A percentile compares a stretch with the other conserved stretches of the same genome.
These are phyloP conservation scores for Poecilia wingei DNA, from an alignment of 2,797 vertebrate species.

Conservation along the genomic window DNA sequence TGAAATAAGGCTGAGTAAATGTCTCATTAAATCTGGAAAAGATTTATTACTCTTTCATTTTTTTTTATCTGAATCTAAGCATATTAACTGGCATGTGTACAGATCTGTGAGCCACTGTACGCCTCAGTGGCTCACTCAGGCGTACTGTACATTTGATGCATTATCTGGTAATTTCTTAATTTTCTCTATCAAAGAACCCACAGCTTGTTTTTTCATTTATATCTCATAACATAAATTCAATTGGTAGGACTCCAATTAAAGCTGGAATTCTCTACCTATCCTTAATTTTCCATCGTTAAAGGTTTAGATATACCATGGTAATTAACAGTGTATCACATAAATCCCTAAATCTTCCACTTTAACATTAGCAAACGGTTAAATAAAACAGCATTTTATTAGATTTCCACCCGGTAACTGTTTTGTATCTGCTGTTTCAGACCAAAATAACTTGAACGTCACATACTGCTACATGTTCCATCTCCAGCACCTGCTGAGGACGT, in stretches of 20 bases:
- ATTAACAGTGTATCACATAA: not conserved
- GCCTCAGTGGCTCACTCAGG: not conserved
- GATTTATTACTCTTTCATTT: not conserved
- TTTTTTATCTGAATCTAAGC: not conserved
- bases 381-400: not conserved
- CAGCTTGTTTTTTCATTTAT: not conserved
- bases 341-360: not conserved
- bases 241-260: not conserved
- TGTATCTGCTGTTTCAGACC: not conserved
- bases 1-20: not conserved
- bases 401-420: not conserved
- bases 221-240: not conserved
- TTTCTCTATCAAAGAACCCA: not conserved
- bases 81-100: not conserved
- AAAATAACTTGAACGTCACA: constrained; percentile 5
- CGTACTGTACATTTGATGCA: not conserved
- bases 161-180: not conserved
- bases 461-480: constrained; percentile 1
- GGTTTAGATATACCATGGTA: not conserved
- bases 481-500: constrained; percentile 25
- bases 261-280: not conserved
- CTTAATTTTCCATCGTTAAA: not conserved
- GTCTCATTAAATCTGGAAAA: not conserved
- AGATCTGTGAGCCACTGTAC: not conserved
- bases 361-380: not conserved